Evolutionary conservation across 2,888 invertebrate genomes (phyloP), one percentile per base, ranked within the genome.

Genomic region (Acleris emargana): DNA sequence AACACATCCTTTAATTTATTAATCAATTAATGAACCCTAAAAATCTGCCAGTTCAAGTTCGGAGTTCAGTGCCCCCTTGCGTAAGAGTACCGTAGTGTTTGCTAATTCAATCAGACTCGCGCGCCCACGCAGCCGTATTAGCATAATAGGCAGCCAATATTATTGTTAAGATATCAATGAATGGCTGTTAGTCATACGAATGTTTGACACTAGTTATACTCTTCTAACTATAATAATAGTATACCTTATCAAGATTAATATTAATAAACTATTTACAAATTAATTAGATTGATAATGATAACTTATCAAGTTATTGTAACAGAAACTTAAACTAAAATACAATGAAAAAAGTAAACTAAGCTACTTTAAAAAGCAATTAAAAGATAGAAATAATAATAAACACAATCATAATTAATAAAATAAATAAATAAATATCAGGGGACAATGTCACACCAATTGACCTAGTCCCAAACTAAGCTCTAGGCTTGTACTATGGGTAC

Each of bases 51-150:
- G 62, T 64, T 67, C 67, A 70, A 71, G 75, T 76, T 74, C 74
- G 70, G 69, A 72, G 79, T 73, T 75, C 76, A 67, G 59, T 61
- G 75, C 77, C 71, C 79, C 71, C 25, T 76, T 76, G 73, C 71
- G 71, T 75, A 75, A 76, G 68, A 59, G 22, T 54, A 62, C 63
- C 54, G 67, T 58, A 61, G 51, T 67, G 60, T 64, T 69, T 64
- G 73, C 73, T 72, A 73, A 73, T 72, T 71, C 70, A 61, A 61
- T 64, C 62, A 61, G 68, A 64, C 58, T 49, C 67, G 58, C 59
- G 66, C 69, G 62, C 70, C 68, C 61, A 68, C 71, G 62, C 67
- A 54, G 45, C 45, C 18, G 18, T 68, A 69, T 69, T 73, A 67
- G 60, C 68, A 68, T 68, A 68, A 68, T 61, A 60, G 57, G 60